Base-by-base conservation (phyloP, 2,797 vertebrate species). In the Parambassis ranga region DNA sequence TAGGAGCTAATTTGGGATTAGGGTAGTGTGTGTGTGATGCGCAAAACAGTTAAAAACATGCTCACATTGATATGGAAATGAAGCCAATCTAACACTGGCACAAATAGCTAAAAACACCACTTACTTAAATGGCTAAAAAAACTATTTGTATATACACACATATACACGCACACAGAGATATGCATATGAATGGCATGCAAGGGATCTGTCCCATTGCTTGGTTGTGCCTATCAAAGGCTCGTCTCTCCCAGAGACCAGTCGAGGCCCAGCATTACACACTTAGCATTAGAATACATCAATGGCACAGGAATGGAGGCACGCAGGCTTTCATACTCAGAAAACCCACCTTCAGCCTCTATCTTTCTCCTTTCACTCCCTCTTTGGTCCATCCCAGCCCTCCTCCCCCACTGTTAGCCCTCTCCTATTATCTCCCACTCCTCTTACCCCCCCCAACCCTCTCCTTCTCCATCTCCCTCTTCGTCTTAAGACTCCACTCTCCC, bases 281-380 rank as follows among this genome's bases (percentile, higher is more conserved):
- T 89, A 88, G 86, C 89, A 90, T 90, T 75, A 89, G 82, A 90
- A 90, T 90, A 85, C 87, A 90, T 89, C 87, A 89, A 89, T 89
- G 65, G 80, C 50, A 13, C 55, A 65, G 69, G 72, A 72, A 85
- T 65, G 84, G 81, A 86, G 81, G 75, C 79, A 79, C 44, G 68
- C 78, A 60, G 81, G 73, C 86, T 86, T 90, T 89, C 80, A 88
- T 67, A 81, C 55, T 67, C 67, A 28, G 15, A 71, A 58, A 88
- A 85, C 74, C 85, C 77, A 89, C 86, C 85, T 87, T 84, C 83
- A 71, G 68, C 79, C 84, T 84, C 78, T 60, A 75, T 79, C 84
- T 82, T 75, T 65, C 65, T 76, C 81, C 49, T 74, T 82, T 82
- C 76, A 80, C 75, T 85, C 81, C 68, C 62, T 73, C 77, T 82